Percentiles rank a stretch among this genome's conserved stretches.
Conservation (phyloP, 2,113 vertebrate species). For the Plestiodon gilberti region DNA sequence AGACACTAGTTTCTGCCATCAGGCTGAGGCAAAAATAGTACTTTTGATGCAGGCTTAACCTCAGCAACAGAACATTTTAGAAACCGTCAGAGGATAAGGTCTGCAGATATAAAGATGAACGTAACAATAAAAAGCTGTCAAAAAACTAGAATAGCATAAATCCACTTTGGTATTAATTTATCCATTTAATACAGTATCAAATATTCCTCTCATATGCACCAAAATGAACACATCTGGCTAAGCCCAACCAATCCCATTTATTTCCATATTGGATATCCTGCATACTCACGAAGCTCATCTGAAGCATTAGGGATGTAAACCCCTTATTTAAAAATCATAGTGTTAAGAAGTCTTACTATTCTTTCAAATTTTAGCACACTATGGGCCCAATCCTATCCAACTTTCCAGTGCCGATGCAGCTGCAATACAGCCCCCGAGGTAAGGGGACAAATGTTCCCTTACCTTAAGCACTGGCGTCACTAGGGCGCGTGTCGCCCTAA, state of each 20-base stretch:
- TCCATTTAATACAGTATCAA: constrained; percentile 18
- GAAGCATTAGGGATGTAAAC: not conserved
- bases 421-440: no score
- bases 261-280: not conserved
- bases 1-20: constrained; percentile 23
- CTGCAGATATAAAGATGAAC: constrained; percentile 21
- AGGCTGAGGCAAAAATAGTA: not conserved
- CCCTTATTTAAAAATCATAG: not conserved
- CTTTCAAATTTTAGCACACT: not conserved
- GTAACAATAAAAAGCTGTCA: not conserved
- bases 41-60: not conserved
- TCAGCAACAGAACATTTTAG: constrained; percentile 6
- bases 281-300: constrained; percentile 14
- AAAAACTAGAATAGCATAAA: constrained; percentile 10
- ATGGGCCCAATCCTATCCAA: no score
- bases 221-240: constrained; percentile 36
- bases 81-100: constrained; percentile 26
- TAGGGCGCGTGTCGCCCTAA: no score
- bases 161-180: constrained; percentile 7
- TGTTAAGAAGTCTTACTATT: not conserved
- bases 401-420: no score
- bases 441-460: no score
- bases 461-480: no score
- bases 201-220: constrained; percentile 35
- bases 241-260: constrained; percentile 18